phyloP scores from a whole-genome alignment of 2,888 invertebrate species.

The Tetanocera ferruginea region DNA sequence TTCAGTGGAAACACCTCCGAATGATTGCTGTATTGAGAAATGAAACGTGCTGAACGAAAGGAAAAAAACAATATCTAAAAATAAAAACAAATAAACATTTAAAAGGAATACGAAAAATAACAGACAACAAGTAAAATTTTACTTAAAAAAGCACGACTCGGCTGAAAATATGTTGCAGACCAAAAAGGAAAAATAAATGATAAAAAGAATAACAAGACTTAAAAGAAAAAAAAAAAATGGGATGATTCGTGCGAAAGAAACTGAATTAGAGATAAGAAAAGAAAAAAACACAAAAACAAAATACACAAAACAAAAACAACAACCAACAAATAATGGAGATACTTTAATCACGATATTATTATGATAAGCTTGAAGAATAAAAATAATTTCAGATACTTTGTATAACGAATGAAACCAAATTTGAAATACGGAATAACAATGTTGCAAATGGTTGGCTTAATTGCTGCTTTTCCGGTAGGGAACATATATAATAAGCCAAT shows the following conservation, averaged over 20 bases:
- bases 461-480: no score
- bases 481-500: no score
- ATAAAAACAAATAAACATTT: conserved; percentile 19
- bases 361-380: neutral
- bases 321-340: neutral
- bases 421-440: no score
- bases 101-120: conserved; percentile 27
- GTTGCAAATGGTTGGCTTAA: no score
- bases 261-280: neutral
- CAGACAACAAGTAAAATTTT: neutral
- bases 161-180: neutral
- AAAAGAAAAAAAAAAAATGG: neutral
- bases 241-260: neutral
- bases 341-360: neutral
- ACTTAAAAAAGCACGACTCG: neutral
- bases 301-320: neutral
- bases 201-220: neutral
- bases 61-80: conserved; percentile 39
- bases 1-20: neutral
- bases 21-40: neutral
- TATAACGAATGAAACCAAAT: no score
- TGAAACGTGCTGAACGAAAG: conserved; percentile 31
- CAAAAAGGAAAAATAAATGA: neutral
- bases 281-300: neutral
- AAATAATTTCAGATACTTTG: neutral